Conservation (phyloP, 2,113 vertebrate genomes). For the Vidua chalybeata region DNA sequence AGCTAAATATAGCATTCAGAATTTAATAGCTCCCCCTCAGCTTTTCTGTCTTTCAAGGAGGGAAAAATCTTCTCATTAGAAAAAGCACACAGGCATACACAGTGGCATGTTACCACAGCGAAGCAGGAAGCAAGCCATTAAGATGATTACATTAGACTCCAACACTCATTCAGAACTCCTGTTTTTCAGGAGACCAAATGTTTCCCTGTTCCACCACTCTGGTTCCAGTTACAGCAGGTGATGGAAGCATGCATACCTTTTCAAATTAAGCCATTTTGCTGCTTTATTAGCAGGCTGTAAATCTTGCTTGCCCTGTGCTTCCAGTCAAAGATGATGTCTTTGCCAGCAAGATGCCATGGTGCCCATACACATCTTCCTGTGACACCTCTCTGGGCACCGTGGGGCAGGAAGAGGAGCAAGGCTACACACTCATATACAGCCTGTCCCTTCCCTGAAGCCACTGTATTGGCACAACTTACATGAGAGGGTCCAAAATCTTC, state of each 20-base stretch:
- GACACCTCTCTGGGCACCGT: not conserved
- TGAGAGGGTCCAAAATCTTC: not conserved
- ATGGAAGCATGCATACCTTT: not conserved
- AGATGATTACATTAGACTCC: not conserved
- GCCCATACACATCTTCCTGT: not conserved
- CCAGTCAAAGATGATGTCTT: not conserved
- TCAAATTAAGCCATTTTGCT: not conserved
- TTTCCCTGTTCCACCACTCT: not conserved
- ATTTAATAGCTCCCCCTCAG: not conserved
- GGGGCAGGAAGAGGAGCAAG: not conserved
- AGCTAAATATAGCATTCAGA: conserved; percentile 21
- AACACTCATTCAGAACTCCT: not conserved
- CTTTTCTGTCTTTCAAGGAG: not conserved
- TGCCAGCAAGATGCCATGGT: not conserved
- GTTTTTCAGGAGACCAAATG: not conserved
- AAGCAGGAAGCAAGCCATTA: not conserved
- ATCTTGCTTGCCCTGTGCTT: not conserved
- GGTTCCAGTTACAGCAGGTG: not conserved
- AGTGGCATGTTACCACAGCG: not conserved
- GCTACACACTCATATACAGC: fast-evolving
- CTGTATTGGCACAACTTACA: not conserved
- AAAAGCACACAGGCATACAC: not conserved
- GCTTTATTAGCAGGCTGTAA: not conserved
- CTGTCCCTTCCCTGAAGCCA: not conserved
- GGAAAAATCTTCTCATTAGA: not conserved